Percentiles rank a stretch among this genome's conserved stretches.
These are phyloP conservation scores for Amphimallon solstitiale DNA, from an alignment of 2,888 invertebrate genomes.

Conservation along the genomic window DNA sequence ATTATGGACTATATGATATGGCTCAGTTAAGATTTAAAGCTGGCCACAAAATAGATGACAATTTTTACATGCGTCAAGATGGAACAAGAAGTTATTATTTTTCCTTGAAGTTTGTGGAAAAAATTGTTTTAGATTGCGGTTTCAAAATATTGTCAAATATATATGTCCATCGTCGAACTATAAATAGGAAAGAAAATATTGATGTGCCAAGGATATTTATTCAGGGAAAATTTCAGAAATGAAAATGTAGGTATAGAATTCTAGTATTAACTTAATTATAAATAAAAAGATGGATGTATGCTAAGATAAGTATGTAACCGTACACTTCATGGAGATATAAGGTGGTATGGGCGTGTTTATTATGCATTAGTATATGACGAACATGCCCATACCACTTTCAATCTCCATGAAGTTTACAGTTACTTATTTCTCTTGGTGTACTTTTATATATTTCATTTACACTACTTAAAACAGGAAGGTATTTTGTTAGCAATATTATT, in stretches of 20 bases:
- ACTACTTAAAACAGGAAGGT: no score
- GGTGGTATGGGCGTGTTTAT: no score
- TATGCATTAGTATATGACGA: no score
- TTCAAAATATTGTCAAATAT: slow-evolving; percentile 76
- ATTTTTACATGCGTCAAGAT: slow-evolving; percentile 96
- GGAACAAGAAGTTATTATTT: slow-evolving; percentile 93
- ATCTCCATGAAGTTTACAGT: no score
- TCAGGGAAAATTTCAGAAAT: slow-evolving; percentile 84
- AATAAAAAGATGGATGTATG: no score
- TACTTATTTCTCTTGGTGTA: no score
- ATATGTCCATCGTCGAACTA: slow-evolving; percentile 88
- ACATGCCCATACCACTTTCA: no score
- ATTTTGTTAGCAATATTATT: no score
- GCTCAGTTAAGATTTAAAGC: slow-evolving; percentile 94
- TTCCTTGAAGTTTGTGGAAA: slow-evolving; percentile 74
- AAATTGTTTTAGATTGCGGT: slow-evolving; percentile 74
- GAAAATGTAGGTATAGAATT: slow-evolving; percentile 31
- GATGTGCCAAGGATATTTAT: slow-evolving; percentile 93
- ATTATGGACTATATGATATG: slow-evolving; percentile 96
- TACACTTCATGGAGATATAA: no score
- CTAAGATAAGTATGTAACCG: no score
- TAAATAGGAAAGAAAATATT: slow-evolving; percentile 92
- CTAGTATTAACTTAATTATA: slow-evolving; percentile 18
- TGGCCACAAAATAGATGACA: slow-evolving; percentile 90
- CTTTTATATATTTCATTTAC: no score